phyloP scores from a whole-genome alignment of 2,888 invertebrate species.

The Lasioglossum figueresi region DNA sequence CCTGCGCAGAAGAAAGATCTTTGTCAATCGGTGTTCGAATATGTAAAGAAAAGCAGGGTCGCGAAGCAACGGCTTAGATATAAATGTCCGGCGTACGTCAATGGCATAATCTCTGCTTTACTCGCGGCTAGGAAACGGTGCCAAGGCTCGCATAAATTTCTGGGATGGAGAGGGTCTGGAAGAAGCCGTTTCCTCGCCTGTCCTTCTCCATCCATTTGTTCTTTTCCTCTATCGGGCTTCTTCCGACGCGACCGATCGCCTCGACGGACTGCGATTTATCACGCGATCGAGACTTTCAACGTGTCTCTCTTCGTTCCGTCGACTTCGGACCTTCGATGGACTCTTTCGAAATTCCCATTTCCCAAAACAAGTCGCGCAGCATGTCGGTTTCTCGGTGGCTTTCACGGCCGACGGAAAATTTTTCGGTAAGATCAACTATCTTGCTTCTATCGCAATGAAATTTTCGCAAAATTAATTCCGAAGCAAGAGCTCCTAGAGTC shows the following conservation, averaged over 20 bases:
- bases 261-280: conserved; percentile 48
- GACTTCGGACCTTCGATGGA: neutral
- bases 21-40: neutral
- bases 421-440: neutral
- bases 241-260: conserved; percentile 33
- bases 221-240: conserved; percentile 43
- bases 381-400: neutral
- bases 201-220: conserved; percentile 25
- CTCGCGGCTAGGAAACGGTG: conserved; percentile 71
- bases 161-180: conserved; percentile 61
- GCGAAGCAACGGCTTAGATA: conserved; percentile 33
- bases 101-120: conserved; percentile 75
- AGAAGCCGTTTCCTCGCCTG: conserved; percentile 47
- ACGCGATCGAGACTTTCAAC: conserved; percentile 12
- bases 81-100: conserved; percentile 61
- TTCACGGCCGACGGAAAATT: neutral
- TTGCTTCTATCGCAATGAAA: neutral
- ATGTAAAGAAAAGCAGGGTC: conserved; percentile 4
- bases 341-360: neutral
- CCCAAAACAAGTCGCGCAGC: neutral
- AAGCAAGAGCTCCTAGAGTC: neutral
- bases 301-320: neutral
- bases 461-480: neutral
- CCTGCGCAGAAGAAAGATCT: neutral
- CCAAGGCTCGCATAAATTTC: conserved; percentile 79